Base-by-base conservation (phyloP, 1,140 invertebrate genomes). In the Adoxophyes honmai region DNA sequence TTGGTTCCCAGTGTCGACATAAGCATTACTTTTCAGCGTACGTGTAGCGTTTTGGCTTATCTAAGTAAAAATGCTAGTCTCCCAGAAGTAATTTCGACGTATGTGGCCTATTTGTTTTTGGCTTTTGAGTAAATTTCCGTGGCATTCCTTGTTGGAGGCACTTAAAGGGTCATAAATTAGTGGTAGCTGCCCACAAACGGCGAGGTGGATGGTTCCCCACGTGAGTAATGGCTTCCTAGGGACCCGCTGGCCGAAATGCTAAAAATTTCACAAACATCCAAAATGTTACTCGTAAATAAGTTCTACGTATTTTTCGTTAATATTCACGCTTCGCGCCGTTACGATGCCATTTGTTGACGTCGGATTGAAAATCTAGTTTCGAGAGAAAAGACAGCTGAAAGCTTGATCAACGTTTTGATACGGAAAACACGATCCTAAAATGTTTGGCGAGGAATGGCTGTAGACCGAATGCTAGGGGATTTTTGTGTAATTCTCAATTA, bases 101-200 rank as follows among this genome's bases (percentile, higher is more conserved):
- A 58, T 55, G 16, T 48, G 59, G 58, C 35, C 60, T 36, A 36
- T 36, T 56, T 63, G 60, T 78, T 75, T 66, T 68, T 72, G 73
- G 64, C 66, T 64, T 74, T 67, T 68, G 70, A 67, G 66, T 69
- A 68, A 72, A 75, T 70, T 65, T 58, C 66, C 60, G 62, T 62
- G 66, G 64, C 69, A 36, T 55, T 55, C 52, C 62, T 60, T 68
- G 70, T 77, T 66, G 60, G 68, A 63, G 77, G 73, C 78, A 83
- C 77, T 86, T 80, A 81, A 78, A 80, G 74, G 70, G 66, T 66
- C 60, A 84, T 86, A 86, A 84, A 86, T 86, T 86, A 84, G 74
- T 64, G 65, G 70, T 62, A 66, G 77, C 73, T 81, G 73, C 69
- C 83, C 83, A 70, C 81, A 78, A 81, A 82, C 64, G 74, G 71